A percentile compares a stretch with the other conserved stretches of the same genome.
Evolutionary conservation across 2,113 vertebrate species (phyloP).

Genomic region (Sminthopsis crassicaudata): DNA sequence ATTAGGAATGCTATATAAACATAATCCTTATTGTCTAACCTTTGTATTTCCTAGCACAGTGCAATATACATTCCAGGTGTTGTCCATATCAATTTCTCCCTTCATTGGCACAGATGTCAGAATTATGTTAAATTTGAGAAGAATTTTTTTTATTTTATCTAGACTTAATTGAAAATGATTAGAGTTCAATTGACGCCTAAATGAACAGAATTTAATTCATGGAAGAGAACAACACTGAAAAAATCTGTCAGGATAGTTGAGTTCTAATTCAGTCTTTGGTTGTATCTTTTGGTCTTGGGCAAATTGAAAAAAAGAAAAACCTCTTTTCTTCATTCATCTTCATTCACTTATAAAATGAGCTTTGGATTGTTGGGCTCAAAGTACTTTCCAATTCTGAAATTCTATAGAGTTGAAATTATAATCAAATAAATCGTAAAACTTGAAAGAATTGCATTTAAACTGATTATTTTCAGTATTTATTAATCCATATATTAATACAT

Average conservation of each 20-base stretch:
- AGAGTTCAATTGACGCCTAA: background rate
- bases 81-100: background rate
- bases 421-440: background rate
- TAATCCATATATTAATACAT: constrained; percentile 44
- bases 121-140: background rate
- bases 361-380: background rate
- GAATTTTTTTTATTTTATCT: background rate
- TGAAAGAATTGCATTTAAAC: background rate
- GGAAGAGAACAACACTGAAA: background rate
- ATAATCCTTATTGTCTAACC: background rate
- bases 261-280: background rate
- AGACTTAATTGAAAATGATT: background rate
- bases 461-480: background rate
- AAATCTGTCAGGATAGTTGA: background rate
- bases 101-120: background rate
- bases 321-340: background rate
- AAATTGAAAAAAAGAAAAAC: background rate
- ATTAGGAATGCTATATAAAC: background rate
- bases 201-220: background rate
- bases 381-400: background rate
- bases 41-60: background rate
- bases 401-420: background rate
- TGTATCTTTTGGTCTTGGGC: background rate
- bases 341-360: background rate
- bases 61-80: background rate